These are phyloP conservation scores for Sthenelais limicola DNA, from an alignment of 2,888 invertebrate species.

Conservation along the genomic window DNA sequence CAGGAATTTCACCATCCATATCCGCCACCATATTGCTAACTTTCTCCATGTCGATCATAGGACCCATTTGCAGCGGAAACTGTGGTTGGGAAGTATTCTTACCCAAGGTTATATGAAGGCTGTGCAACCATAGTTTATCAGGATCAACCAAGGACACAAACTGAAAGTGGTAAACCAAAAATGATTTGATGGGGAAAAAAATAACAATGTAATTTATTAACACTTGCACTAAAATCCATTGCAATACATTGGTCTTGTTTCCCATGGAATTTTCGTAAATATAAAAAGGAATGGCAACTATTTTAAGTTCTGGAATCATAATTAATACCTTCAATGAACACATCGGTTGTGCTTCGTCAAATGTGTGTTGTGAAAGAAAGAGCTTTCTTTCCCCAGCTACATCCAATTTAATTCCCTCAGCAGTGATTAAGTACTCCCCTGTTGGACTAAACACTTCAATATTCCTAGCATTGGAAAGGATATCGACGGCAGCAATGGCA, in stretches of 20 bases:
- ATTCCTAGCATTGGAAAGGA: conserved; percentile 33
- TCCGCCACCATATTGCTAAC: conserved; percentile 29
- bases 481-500: conserved; percentile 19
- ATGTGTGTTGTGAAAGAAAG: conserved; percentile 26
- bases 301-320: not conserved
- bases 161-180: conserved; percentile 23
- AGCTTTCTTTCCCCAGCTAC: conserved; percentile 24
- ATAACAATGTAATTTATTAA: not conserved
- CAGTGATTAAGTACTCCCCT: conserved; percentile 16
- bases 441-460: conserved; percentile 24
- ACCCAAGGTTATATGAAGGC: conserved; percentile 26
- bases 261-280: not conserved
- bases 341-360: conserved; percentile 24
- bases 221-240: too few relatives aligned
- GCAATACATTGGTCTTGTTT: too few relatives aligned
- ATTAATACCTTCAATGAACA: conserved; percentile 3
- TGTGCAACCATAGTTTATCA: conserved; percentile 27
- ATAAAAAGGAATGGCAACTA: not conserved
- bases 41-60: conserved; percentile 32
- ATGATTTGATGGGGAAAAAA: not conserved
- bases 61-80: conserved; percentile 4
- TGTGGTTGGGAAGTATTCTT: not conserved
- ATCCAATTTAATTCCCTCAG: not conserved
- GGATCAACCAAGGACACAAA: conserved; percentile 25
- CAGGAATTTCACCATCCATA: conserved; percentile 30